Evolutionary conservation across 30 jellyfish, hydroid and myxozoan genomes (phyloP), one percentile per base, ranked within the genome.

Genomic region (Chrysaora quinquecirrha): DNA sequence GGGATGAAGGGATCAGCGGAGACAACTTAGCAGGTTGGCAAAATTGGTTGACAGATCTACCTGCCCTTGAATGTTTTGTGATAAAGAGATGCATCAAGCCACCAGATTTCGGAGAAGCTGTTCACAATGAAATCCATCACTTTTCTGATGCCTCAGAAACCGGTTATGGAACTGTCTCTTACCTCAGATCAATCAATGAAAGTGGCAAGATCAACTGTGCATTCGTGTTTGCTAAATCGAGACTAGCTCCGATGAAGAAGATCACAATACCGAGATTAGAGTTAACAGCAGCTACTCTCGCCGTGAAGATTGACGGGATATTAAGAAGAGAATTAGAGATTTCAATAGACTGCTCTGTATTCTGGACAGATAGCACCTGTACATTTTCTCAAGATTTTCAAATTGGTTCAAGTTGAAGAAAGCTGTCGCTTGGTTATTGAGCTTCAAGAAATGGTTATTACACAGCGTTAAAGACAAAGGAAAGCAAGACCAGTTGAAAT

Each of bases 361-460:
- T 72, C 78, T 84, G 95, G 95, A 86, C 90, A 0, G 90, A 86
- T 30, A 64, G 86, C 22, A 66, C 86, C 34, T n/a, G 23, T 18
- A 3, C 21, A 38, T 38, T 6, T 38, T 38, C 14, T 38, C 54
- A 38, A 6, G 14, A 3, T 38, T 38, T 14, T 38, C 54, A 38
- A 38, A 38, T 38, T 38, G 54, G 54, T 3, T 3, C 14, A 6
- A 14, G 14, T 38, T 38, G 54, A 38, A 38, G 54, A 38, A 38
- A 14, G 54, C 54, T 38, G 54, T 38, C 54, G 6, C 54, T 6
- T 38, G 54, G 54, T 3, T 38, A 38, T 38, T 38, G 54, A 6
- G 54, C 11, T 38, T 3, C 14, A 38, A 38, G 54, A 6, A 38
- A 14, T 38, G 54, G 54, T 38, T 38, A 38, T 14, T 38, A n/a